phyloP scores from a whole-genome alignment of 2,888 invertebrate genomes.

The Tetrapedia diversipes region DNA sequence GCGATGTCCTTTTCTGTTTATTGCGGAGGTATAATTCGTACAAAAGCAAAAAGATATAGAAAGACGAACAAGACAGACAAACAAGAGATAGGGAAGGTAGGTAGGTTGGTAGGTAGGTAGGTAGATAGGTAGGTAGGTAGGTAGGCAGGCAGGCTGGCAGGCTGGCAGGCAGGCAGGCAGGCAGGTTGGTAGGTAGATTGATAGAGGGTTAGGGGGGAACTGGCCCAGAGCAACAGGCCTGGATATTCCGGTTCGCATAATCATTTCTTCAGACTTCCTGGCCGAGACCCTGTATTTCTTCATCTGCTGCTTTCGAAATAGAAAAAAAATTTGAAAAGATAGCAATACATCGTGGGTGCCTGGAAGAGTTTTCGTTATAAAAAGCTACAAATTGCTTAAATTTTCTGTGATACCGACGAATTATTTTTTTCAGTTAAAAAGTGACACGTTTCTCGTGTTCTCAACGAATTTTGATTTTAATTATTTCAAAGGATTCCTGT shows the following conservation, averaged over 20 bases:
- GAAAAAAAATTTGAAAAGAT: too few relatives aligned
- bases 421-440: not conserved
- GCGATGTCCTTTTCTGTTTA: constrained; percentile 37
- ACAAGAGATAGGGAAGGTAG: too few relatives aligned
- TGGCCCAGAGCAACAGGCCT: constrained; percentile 76
- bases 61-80: too few relatives aligned
- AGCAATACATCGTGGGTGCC: constrained; percentile 16
- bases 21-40: constrained; percentile 21
- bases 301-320: constrained; percentile 12
- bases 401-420: not conserved
- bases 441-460: too few relatives aligned
- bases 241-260: constrained; percentile 78
- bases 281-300: constrained; percentile 12
- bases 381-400: not conserved
- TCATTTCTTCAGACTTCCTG: constrained; percentile 74
- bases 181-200: too few relatives aligned
- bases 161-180: too few relatives aligned
- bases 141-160: too few relatives aligned
- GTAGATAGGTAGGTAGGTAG: too few relatives aligned
- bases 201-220: constrained; percentile 5
- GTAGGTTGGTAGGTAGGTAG: too few relatives aligned
- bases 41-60: constrained; percentile 31
- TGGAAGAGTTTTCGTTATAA: constrained; percentile 16
- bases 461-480: too few relatives aligned
- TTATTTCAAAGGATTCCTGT: too few relatives aligned